phyloP scores from a whole-genome alignment of 2,113 vertebrate species.

The Asarcornis scutulata region DNA sequence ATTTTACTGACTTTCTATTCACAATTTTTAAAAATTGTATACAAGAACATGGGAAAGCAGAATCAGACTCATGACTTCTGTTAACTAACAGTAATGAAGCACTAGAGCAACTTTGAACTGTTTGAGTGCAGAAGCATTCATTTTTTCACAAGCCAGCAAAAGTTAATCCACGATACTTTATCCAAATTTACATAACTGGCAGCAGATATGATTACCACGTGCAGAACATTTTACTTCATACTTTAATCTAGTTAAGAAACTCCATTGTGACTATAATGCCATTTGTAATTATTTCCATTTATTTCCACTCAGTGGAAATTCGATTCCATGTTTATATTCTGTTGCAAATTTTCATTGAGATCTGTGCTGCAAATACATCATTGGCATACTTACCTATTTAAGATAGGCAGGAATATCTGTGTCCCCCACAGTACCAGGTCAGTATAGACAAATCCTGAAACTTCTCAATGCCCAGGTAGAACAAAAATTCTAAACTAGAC shows the following conservation, averaged over 20 bases:
- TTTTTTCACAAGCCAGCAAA: not conserved
- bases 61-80: not conserved
- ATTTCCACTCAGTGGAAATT: not conserved
- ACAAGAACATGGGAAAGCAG: not conserved
- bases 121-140: not conserved
- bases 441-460: not conserved
- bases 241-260: not conserved
- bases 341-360: not conserved
- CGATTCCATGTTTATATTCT: not conserved
- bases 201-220: not conserved
- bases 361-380: not conserved
- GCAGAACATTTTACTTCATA: not conserved
- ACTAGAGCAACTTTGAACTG: not conserved
- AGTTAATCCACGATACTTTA: not conserved
- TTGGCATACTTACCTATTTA: not conserved
- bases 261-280: not conserved
- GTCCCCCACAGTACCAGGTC: not conserved
- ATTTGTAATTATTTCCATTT: not conserved
- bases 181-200: not conserved
- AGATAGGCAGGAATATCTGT: not conserved
- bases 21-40: not conserved
- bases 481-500: not conserved
- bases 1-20: not conserved
- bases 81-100: not conserved
- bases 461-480: not conserved